Percentiles rank a stretch among this genome's conserved stretches.
Evolutionary conservation across 2,113 vertebrate genomes (phyloP).

Genomic region (Fukomys damarensis): DNA sequence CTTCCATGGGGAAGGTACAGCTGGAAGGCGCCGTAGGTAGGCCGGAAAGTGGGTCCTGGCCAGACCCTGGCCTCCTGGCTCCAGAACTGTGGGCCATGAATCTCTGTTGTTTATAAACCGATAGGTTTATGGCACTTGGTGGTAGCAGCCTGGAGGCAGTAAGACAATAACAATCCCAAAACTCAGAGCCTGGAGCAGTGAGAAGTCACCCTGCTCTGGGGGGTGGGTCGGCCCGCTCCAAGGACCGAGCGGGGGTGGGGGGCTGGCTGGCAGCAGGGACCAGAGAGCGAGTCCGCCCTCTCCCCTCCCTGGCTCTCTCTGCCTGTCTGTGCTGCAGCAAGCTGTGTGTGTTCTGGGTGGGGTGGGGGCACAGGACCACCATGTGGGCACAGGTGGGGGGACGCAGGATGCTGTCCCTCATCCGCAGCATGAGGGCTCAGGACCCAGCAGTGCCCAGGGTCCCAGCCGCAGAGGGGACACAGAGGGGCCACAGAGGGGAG

Average conservation of each 20-base stretch:
- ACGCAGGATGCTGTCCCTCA: rapidly evolving
- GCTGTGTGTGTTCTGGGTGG: not conserved
- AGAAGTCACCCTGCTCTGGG: too few relatives aligned
- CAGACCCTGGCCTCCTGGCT: not conserved
- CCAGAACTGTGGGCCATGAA: not conserved
- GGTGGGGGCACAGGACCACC: not conserved
- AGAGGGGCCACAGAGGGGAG: too few relatives aligned
- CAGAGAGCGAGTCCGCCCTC: not conserved
- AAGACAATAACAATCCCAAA: not conserved
- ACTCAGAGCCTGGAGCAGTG: not conserved
- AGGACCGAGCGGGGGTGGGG: not conserved
- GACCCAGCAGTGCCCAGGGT: rapidly evolving
- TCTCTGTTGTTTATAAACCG: not conserved
- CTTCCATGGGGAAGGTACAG: not conserved
- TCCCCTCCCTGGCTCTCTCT: not conserved
- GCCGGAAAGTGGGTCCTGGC: not conserved
- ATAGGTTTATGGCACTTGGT: not conserved
- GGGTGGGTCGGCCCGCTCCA: too few relatives aligned
- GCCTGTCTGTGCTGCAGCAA: too few relatives aligned
- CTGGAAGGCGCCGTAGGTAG: not conserved
- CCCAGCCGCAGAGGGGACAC: too few relatives aligned
- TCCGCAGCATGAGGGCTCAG: too few relatives aligned
- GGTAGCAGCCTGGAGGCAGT: not conserved
- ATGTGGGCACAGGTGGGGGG: not conserved
- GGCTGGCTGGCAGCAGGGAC: too few relatives aligned